phyloP scores from a whole-genome alignment of 2,797 vertebrate species.

The Taenioides sp. region DNA sequence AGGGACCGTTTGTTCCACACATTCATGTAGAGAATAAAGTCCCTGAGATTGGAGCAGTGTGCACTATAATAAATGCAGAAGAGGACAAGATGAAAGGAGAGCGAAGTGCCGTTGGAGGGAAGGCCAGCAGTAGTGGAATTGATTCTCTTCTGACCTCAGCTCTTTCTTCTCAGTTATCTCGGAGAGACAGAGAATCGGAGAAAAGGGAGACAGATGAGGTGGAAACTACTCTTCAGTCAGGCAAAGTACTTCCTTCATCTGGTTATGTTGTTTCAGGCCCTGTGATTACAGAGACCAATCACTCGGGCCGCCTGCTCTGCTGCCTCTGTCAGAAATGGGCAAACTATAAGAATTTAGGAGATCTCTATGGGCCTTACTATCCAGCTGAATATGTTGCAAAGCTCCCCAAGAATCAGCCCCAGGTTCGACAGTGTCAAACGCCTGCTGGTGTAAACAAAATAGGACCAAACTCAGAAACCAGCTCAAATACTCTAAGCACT shows the following conservation, averaged over 20 bases:
- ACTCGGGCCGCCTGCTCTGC: constrained; percentile 91
- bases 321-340: constrained; percentile 99
- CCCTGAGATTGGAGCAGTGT: constrained; percentile 92
- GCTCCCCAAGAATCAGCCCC: constrained; percentile 93
- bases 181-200: constrained; percentile 78
- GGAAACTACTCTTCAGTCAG: constrained; percentile 80
- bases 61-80: constrained; percentile 94
- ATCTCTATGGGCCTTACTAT: constrained; percentile 98
- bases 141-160: constrained; percentile 68
- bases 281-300: constrained; percentile 88
- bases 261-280: constrained; percentile 92
- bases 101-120: constrained; percentile 74
- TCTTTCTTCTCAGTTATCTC: constrained; percentile 69
- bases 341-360: constrained; percentile 96
- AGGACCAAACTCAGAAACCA: constrained; percentile 63
- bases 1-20: constrained; percentile 91
- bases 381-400: constrained; percentile 93
- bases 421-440: constrained; percentile 73
- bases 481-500: constrained; percentile 47
- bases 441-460: constrained; percentile 59
- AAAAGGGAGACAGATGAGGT: constrained; percentile 70
- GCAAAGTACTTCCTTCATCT: constrained; percentile 91
- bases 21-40: constrained; percentile 94
- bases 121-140: constrained; percentile 56
- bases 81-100: constrained; percentile 91